These are phyloP conservation scores for Altica lythri DNA, from an alignment of 2,888 invertebrate species.

Conservation along the genomic window DNA sequence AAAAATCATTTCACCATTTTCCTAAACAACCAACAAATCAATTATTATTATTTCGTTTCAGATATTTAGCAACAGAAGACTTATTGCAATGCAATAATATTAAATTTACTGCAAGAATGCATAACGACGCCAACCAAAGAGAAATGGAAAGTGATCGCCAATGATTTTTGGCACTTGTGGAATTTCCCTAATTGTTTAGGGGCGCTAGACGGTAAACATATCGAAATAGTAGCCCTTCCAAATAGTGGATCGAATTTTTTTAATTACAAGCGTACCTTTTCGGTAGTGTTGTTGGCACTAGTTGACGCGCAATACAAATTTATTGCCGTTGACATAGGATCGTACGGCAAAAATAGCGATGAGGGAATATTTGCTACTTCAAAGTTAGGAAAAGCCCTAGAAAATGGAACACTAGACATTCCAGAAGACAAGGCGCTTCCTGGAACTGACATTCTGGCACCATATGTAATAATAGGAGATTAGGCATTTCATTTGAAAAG, in stretches of 20 bases:
- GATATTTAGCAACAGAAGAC: too few species aligned
- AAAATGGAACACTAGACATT: conserved; percentile 4
- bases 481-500: background rate
- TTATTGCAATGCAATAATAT: background rate
- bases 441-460: background rate
- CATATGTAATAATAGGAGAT: background rate
- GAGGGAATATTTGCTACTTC: conserved; percentile 39
- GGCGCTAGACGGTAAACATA: conserved; percentile 44
- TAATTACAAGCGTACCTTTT: conserved; percentile 43
- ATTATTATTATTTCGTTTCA: too few species aligned
- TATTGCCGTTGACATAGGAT: conserved; percentile 39
- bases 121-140: conserved; percentile 17
- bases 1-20: too few species aligned
- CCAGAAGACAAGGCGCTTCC: background rate
- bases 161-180: conserved; percentile 21
- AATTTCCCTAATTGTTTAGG: conserved; percentile 35
- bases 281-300: conserved; percentile 41
- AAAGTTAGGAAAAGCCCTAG: background rate
- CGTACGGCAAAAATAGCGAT: conserved; percentile 42
- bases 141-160: background rate
- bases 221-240: conserved; percentile 39
- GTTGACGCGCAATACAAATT: conserved; percentile 43
- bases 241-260: conserved; percentile 41
- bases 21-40: too few species aligned
- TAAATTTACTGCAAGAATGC: background rate